phyloP scores from a whole-genome alignment of 2,888 invertebrate genomes.

The Augochlorella aurata region DNA sequence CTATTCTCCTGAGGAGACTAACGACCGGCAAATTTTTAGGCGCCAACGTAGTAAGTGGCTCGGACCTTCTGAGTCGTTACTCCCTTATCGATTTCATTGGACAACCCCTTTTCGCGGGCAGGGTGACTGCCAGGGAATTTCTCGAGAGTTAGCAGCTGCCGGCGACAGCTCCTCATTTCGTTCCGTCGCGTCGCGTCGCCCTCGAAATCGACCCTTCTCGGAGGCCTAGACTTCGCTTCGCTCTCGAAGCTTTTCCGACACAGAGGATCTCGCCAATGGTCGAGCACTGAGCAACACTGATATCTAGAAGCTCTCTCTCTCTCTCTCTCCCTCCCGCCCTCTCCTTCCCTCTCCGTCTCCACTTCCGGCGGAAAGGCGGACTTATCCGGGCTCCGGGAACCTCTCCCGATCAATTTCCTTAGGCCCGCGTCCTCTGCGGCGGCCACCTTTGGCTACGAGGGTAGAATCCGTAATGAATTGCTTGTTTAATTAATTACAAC shows the following conservation, averaged over 20 bases:
- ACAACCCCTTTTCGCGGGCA: conserved; percentile 64
- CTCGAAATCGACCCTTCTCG: conserved; percentile 48
- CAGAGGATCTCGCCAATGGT: conserved; percentile 28
- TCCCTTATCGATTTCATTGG: conserved; percentile 76
- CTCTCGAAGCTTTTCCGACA: conserved; percentile 33
- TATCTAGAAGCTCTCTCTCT: conserved; percentile 34
- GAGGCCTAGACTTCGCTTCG: conserved; percentile 42
- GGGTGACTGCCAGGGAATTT: conserved; percentile 76
- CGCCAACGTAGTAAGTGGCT: conserved; percentile 26
- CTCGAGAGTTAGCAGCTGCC: conserved; percentile 77
- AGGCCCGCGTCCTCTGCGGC: conserved; percentile 74
- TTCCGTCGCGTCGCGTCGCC: conserved; percentile 56
- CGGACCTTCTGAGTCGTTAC: conserved; percentile 60
- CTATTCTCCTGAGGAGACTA: conserved; percentile 17
- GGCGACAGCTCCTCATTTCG: conserved; percentile 76
- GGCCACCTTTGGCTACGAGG: conserved; percentile 74
- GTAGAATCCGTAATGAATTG: conserved; percentile 87
- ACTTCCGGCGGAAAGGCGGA: conserved; percentile 40
- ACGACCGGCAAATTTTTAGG: conserved; percentile 17
- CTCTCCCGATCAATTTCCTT: conserved; percentile 81
- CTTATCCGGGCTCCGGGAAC: conserved; percentile 59
- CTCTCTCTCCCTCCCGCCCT: neutral
- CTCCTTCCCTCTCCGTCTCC: neutral
- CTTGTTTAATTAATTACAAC: conserved; percentile 89
- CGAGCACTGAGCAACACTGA: conserved; percentile 44